Evolutionary conservation across 2,888 invertebrate genomes (phyloP).

Genomic region (Coremacera marginata): DNA sequence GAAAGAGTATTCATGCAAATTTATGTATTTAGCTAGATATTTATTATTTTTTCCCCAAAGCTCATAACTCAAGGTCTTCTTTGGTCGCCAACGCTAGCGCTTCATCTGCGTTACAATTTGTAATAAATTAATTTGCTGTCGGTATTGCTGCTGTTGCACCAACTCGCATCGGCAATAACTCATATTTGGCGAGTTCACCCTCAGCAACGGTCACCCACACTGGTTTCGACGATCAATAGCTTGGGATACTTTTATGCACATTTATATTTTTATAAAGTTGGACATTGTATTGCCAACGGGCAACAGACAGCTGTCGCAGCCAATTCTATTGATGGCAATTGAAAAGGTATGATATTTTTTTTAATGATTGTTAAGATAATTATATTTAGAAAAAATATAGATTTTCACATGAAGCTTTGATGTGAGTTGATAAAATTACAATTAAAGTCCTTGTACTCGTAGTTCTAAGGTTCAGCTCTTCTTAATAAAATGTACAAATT

Average conservation of each 20-base stretch:
- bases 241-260: background rate
- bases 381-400: too few species aligned
- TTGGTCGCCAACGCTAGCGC: constrained; percentile 1
- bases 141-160: constrained; percentile 3
- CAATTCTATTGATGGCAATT: background rate
- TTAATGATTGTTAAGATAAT: too few species aligned
- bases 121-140: constrained; percentile 25
- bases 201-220: constrained; percentile 10
- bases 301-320: constrained; percentile 24
- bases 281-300: background rate
- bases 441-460: too few species aligned
- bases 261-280: background rate
- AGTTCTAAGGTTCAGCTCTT: too few species aligned
- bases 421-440: too few species aligned
- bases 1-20: background rate
- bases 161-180: constrained; percentile 9
- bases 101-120: constrained; percentile 32
- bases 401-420: too few species aligned
- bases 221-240: background rate
- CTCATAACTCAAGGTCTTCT: background rate
- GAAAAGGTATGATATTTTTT: background rate
- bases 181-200: background rate
- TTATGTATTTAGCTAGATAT: background rate
- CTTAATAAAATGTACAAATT: too few species aligned
- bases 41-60: background rate